Percentiles rank a stretch among this genome's conserved stretches.
Evolutionary conservation across 2,113 vertebrate species (phyloP).

Genomic region (Solea senegalensis): DNA sequence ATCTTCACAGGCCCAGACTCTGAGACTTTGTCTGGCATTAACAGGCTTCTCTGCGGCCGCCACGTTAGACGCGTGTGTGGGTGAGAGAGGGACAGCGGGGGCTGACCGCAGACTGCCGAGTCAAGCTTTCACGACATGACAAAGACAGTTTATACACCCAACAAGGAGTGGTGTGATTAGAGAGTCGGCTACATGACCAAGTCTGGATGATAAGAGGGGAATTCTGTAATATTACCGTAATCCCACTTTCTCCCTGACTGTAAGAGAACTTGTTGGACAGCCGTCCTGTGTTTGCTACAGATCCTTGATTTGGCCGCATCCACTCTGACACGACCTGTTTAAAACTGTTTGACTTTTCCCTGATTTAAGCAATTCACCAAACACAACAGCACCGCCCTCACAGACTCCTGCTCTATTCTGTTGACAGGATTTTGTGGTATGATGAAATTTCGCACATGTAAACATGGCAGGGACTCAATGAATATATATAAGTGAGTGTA

Average conservation of each 20-base stretch:
- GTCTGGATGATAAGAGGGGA: conserved; percentile 15
- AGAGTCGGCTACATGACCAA: background rate
- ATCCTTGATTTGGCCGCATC: background rate
- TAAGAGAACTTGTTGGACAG: conserved; percentile 6
- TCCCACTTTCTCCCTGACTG: background rate
- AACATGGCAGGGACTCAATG: too few relatives aligned
- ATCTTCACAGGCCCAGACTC: conserved; percentile 51
- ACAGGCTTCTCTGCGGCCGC: conserved; percentile 36
- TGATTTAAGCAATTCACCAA: background rate
- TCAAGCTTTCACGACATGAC: conserved; percentile 29
- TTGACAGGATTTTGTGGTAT: background rate
- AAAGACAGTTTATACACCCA: conserved; percentile 33
- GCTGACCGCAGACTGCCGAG: conserved; percentile 56
- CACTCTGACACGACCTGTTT: background rate
- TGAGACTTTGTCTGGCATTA: conserved; percentile 53
- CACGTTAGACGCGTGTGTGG: conserved; percentile 42
- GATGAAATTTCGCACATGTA: too few relatives aligned
- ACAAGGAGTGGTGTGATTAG: conserved; percentile 36
- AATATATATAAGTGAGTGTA: too few relatives aligned
- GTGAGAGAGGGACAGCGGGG: conserved; percentile 55
- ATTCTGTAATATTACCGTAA: conserved; percentile 28
- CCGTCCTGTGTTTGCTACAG: background rate
- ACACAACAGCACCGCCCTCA: background rate
- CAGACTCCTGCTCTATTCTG: too few relatives aligned
- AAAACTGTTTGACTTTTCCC: background rate